Evolutionary conservation across 2,797 vertebrate genomes (phyloP).

Genomic region (Sebastes matsubarae): DNA sequence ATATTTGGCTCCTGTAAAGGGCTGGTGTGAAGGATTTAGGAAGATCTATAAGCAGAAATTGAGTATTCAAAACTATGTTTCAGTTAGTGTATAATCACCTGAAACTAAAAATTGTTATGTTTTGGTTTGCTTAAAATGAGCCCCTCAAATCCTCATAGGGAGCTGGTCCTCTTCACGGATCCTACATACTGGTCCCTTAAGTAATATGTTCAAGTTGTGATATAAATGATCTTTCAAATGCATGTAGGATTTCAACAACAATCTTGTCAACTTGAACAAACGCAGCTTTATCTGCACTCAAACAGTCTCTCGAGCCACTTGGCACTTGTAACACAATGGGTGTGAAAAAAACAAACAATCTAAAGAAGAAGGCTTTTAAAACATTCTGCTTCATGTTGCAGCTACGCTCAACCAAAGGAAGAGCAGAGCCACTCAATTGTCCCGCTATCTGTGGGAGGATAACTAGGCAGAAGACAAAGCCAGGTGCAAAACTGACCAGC

Average conservation of each 20-base stretch:
- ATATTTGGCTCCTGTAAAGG: no score
- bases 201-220: neutral
- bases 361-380: constrained; percentile 8
- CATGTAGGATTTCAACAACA: neutral
- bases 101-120: no score
- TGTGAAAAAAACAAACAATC: neutral
- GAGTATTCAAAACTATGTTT: no score
- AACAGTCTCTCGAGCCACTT: neutral
- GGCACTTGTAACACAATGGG: neutral
- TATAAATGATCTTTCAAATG: neutral
- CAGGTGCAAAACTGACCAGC: constrained; percentile 53
- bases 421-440: neutral
- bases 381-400: neutral
- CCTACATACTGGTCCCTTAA: no score
- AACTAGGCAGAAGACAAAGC: constrained; percentile 51
- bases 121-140: no score
- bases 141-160: no score
- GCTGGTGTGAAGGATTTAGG: no score
- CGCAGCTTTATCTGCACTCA: neutral
- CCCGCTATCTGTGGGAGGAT: constrained; percentile 26
- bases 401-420: neutral
- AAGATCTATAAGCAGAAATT: no score
- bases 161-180: no score
- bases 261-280: neutral
- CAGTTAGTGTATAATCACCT: no score